Evolutionary conservation across 2,113 vertebrate genomes (phyloP).

Genomic region (Cheirogaleus medius): DNA sequence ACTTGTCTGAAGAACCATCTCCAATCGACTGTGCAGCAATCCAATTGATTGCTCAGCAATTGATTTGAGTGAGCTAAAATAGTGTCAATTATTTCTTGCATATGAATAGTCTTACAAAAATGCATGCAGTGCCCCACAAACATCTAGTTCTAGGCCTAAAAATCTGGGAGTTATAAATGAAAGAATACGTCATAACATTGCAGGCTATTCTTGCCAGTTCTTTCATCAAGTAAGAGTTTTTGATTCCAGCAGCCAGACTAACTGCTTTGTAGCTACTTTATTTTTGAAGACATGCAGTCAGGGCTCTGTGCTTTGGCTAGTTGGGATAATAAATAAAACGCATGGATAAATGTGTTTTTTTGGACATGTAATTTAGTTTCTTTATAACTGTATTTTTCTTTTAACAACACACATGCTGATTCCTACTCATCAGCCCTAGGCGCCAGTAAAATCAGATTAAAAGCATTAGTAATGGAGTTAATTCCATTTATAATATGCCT

Average conservation of each 20-base stretch:
- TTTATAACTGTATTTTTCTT: constrained; percentile 75
- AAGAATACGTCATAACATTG: constrained; percentile 68
- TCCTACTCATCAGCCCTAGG: constrained; percentile 67
- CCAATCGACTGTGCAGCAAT: neutral
- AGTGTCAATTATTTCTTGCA: neutral
- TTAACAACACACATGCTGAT: constrained; percentile 76
- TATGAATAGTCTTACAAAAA: constrained; percentile 67
- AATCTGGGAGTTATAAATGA: constrained; percentile 72
- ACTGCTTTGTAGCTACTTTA: constrained; percentile 55
- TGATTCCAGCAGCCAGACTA: constrained; percentile 69
- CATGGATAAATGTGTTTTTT: constrained; percentile 74
- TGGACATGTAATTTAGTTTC: constrained; percentile 77
- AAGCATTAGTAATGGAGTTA: constrained; percentile 81
- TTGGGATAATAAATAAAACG: constrained; percentile 71
- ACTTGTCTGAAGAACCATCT: neutral
- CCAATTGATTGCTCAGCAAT: neutral
- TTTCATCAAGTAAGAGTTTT: constrained; percentile 64
- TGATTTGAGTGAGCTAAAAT: neutral
- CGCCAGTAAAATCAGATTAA: constrained; percentile 83
- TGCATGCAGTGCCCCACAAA: constrained; percentile 69
- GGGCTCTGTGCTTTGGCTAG: neutral
- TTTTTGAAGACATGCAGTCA: constrained; percentile 41
- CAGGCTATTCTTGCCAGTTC: constrained; percentile 61
- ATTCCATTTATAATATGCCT: constrained; percentile 79
- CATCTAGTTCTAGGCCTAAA: constrained; percentile 69